A percentile compares a stretch with the other conserved stretches of the same genome.
Conservation (phyloP, 2,888 invertebrate species). For the Pachycephus smyrnensis region DNA sequence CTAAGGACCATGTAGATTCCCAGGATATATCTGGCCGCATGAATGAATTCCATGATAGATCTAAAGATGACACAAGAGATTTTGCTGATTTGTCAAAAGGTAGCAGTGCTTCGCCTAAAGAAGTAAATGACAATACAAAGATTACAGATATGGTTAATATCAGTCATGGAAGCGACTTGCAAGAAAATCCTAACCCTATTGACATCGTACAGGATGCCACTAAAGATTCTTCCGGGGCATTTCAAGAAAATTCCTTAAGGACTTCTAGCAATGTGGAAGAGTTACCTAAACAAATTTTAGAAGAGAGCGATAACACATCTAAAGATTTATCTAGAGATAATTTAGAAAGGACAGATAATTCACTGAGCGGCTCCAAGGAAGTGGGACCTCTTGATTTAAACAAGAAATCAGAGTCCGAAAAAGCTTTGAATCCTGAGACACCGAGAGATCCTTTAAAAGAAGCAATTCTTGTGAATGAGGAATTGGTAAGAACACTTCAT, state of each 20-base stretch:
- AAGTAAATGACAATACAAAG: neutral
- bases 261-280: neutral
- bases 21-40: neutral
- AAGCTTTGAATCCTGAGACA: neutral
- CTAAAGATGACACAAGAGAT: neutral
- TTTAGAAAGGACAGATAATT: neutral
- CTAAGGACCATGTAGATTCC: neutral
- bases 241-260: neutral
- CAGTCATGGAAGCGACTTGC: neutral
- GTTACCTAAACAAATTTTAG: neutral
- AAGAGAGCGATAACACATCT: neutral
- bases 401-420: neutral
- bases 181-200: neutral
- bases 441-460: neutral
- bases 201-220: neutral
- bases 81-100: neutral
- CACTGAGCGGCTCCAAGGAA: neutral
- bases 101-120: neutral
- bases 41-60: neutral
- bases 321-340: neutral
- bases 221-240: neutral
- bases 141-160: neutral
- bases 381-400: neutral
- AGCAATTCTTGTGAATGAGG: neutral
- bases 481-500: neutral